Evolutionary conservation across 2,797 vertebrate genomes (phyloP).

Genomic region (Babyrousa celebensis): DNA sequence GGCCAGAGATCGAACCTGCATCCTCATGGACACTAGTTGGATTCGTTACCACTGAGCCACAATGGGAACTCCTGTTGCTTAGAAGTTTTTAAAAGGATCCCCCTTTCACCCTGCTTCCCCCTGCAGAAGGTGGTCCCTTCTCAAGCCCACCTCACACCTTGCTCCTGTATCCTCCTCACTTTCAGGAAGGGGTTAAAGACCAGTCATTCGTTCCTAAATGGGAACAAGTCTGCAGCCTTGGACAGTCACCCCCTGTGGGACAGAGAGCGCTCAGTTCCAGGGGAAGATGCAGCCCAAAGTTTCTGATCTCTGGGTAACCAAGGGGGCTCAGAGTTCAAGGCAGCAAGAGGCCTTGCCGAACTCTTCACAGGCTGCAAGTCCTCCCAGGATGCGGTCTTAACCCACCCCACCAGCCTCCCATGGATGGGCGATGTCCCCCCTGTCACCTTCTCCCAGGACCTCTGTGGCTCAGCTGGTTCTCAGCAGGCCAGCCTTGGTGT

Average conservation of each 20-base stretch:
- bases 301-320: background rate
- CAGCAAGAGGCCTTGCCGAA: background rate
- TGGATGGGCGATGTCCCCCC: rapidly evolving
- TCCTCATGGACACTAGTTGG: too few species aligned
- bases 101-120: background rate
- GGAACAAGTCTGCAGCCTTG: background rate
- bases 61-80: background rate
- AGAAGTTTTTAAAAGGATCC: background rate
- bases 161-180: background rate
- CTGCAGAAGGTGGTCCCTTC: background rate
- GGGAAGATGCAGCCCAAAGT: too few species aligned
- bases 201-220: background rate
- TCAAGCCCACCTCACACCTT: background rate
- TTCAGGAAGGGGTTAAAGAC: background rate
- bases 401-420: rapidly evolving
- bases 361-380: background rate
- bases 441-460: background rate
- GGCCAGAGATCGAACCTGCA: too few species aligned
- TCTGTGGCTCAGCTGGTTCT: background rate
- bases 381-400: background rate
- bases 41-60: too few species aligned
- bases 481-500: background rate
- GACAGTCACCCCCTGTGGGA: background rate
- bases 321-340: background rate
- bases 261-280: background rate